These are phyloP conservation scores for Arenaria interpres DNA, from an alignment of 2,113 vertebrate genomes.

Conservation along the genomic window DNA sequence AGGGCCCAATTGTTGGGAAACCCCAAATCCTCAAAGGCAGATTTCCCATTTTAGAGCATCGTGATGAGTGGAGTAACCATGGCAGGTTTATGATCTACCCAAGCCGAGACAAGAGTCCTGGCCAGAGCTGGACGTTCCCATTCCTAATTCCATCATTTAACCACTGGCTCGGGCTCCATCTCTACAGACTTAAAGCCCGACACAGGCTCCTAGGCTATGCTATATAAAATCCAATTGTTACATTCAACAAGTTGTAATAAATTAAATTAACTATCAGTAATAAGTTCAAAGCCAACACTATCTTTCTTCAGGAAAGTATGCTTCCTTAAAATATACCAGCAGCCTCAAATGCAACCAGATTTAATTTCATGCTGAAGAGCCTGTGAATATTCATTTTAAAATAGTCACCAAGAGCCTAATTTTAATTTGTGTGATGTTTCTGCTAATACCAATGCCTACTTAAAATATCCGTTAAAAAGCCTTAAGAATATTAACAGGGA, in stretches of 20 bases:
- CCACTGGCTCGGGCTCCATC: not conserved
- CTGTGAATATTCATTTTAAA: conserved; percentile 73
- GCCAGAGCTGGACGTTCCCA: not conserved
- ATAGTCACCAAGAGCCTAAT: conserved; percentile 74
- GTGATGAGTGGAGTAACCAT: rapidly evolving
- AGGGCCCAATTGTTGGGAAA: not conserved
- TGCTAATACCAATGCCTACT: conserved; percentile 70
- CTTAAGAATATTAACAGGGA: conserved; percentile 76
- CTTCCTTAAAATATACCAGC: conserved; percentile 38
- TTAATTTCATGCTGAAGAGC: conserved; percentile 62
- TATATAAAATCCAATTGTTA: conserved; percentile 24
- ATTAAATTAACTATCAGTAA: conserved; percentile 48
- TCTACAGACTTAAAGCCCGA: conserved; percentile 7
- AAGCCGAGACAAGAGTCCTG: not conserved
- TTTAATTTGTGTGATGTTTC: conserved; percentile 79
- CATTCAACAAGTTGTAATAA: not conserved
- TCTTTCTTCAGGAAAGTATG: not conserved
- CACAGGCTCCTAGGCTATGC: not conserved
- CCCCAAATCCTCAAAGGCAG: not conserved
- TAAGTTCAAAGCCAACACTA: conserved; percentile 36
- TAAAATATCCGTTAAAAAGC: conserved; percentile 72
- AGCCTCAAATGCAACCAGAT: conserved; percentile 25
- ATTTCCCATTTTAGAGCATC: not conserved
- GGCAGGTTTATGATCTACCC: not conserved
- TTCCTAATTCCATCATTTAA: not conserved